Percentiles rank a stretch among this genome's conserved stretches.
Evolutionary conservation across 1,140 invertebrate species (phyloP).

Genomic region (Lepidurus couesii): DNA sequence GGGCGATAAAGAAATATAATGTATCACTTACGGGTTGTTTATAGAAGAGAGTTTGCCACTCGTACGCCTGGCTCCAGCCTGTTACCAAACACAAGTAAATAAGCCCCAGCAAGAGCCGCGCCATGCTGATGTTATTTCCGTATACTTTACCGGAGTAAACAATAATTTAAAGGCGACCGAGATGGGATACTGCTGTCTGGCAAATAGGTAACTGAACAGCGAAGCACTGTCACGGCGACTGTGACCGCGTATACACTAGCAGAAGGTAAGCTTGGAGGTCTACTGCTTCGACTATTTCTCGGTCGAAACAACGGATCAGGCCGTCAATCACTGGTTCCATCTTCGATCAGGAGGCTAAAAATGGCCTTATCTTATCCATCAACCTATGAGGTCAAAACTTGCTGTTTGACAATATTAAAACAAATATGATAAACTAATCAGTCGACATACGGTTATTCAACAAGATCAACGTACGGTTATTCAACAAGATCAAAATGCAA

Average conservation of each 20-base stretch:
- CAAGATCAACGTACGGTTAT: neutral
- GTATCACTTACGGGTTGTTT: slow-evolving; percentile 30
- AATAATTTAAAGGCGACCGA: neutral
- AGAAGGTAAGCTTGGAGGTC: neutral
- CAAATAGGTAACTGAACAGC: neutral
- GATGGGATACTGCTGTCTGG: neutral
- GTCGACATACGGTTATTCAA: neutral
- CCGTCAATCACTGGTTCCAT: neutral
- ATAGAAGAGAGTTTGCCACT: slow-evolving; percentile 31
- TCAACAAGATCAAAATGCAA: neutral
- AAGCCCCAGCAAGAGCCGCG: neutral
- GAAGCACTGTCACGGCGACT: neutral
- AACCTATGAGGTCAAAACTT: neutral
- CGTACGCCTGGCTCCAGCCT: slow-evolving; percentile 23
- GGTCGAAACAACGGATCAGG: neutral
- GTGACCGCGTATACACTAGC: neutral
- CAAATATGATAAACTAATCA: neutral
- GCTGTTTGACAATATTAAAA: neutral
- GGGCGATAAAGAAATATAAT: neutral
- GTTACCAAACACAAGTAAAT: slow-evolving; percentile 15
- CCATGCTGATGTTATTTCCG: neutral
- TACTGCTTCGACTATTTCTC: neutral
- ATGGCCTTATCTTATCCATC: neutral
- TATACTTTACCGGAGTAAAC: neutral
- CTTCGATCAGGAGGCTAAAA: neutral